Evolutionary conservation across 2,888 invertebrate genomes (phyloP).

Genomic region (Oasisia sp.): DNA sequence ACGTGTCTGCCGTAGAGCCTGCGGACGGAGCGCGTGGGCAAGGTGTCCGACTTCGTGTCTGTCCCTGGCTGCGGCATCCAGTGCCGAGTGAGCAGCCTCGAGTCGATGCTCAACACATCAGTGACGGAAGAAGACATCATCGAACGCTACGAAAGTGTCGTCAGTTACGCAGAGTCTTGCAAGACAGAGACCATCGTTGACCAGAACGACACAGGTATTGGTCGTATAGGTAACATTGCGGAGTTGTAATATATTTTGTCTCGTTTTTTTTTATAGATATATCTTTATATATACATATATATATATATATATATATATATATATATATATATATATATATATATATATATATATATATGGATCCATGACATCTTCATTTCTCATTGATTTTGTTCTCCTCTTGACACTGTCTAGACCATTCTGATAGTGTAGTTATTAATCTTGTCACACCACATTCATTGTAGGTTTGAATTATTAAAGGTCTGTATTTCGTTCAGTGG

Average conservation of each 20-base stretch:
- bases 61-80: slow-evolving; percentile 93
- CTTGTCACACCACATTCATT: no score
- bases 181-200: not conserved
- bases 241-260: not conserved
- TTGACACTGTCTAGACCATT: no score
- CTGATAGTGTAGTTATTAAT: no score
- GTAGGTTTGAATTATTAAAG: no score
- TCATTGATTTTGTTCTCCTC: no score
- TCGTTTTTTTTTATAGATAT: not conserved
- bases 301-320: no score
- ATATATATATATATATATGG: no score
- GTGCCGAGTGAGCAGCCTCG: slow-evolving; percentile 76
- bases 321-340: no score
- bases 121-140: slow-evolving; percentile 29
- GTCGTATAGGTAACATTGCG: not conserved
- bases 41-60: slow-evolving; percentile 77
- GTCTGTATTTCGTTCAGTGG: no score
- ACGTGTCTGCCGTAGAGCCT: slow-evolving; percentile 67
- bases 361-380: no score
- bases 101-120: slow-evolving; percentile 19
- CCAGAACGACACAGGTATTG: not conserved
- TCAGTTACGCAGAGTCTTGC: slow-evolving; percentile 23
- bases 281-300: no score
- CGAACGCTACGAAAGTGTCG: slow-evolving; percentile 33
- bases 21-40: slow-evolving; percentile 71